Evolutionary conservation across 2,113 vertebrate species (phyloP).

Genomic region (Phrynocephalus versicolor): DNA sequence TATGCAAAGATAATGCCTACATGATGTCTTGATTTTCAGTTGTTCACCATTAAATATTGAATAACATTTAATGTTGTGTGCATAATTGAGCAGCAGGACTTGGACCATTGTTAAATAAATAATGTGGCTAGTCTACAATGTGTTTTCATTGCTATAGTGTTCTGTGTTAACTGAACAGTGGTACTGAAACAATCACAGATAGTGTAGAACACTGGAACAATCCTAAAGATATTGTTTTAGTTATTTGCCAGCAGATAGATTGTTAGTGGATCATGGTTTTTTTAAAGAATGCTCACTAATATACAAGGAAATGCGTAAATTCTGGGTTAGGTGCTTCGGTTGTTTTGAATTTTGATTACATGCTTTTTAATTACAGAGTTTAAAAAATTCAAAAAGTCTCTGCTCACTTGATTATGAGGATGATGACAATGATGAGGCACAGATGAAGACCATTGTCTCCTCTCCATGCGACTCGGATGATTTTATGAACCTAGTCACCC

Average conservation of each 20-base stretch:
- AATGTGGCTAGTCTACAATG: not conserved
- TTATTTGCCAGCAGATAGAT: not conserved
- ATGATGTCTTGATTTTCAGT: too few species aligned
- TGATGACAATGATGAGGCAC: slow-evolving; percentile 68
- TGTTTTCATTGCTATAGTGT: not conserved
- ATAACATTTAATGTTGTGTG: too few species aligned
- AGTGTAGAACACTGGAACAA: too few species aligned
- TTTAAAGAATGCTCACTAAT: not conserved
- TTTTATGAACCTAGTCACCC: slow-evolving; percentile 66
- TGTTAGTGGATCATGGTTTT: not conserved
- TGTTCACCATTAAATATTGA: too few species aligned
- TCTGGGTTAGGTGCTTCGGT: not conserved
- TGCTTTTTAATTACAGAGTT: slow-evolving; percentile 71
- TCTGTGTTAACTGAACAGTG: too few species aligned
- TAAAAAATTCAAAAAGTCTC: slow-evolving; percentile 82
- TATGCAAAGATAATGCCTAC: too few species aligned
- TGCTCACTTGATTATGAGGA: slow-evolving; percentile 76
- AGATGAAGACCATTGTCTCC: slow-evolving; percentile 75
- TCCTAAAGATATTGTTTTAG: not conserved
- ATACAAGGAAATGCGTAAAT: not conserved
- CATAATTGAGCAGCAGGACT: too few species aligned
- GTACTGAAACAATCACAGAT: too few species aligned
- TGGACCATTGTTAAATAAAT: not conserved
- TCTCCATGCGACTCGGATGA: slow-evolving; percentile 75
- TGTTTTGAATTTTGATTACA: not conserved